These are phyloP conservation scores for Spermophilus dauricus DNA, from an alignment of 2,113 vertebrate genomes.

Conservation along the genomic window DNA sequence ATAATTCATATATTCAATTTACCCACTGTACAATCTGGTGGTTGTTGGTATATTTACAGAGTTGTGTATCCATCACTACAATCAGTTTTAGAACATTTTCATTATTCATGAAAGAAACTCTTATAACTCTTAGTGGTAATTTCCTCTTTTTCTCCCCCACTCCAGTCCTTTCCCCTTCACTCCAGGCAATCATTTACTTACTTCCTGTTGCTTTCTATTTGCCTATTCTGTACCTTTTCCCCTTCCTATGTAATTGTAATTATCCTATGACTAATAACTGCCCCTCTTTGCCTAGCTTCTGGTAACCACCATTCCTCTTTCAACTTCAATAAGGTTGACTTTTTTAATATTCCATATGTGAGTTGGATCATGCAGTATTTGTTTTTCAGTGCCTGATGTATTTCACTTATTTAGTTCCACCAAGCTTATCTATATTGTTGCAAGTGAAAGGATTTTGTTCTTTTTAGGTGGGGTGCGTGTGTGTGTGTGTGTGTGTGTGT, in stretches of 20 bases:
- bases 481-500: no score
- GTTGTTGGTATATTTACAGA: background rate
- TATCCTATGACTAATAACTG: background rate
- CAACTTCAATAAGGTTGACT: background rate
- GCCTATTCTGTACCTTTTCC: background rate
- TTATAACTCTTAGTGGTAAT: background rate
- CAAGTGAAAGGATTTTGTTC: background rate
- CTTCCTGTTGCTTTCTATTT: background rate
- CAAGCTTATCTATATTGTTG: background rate
- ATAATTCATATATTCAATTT: background rate
- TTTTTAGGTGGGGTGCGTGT: background rate
- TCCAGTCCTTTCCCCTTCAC: background rate
- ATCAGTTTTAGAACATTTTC: background rate
- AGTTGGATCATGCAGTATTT: background rate
- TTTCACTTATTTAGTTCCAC: background rate
- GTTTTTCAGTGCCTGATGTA: background rate
- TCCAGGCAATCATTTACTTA: background rate
- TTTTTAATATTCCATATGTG: background rate
- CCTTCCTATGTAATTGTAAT: no score
- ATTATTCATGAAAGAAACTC: background rate
- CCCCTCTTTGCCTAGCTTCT: background rate
- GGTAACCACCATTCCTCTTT: background rate
- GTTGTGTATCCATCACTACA: background rate
- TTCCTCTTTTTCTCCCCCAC: background rate
- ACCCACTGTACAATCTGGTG: background rate